A percentile compares a stretch with the other conserved stretches of the same genome.
Evolutionary conservation across 2,888 invertebrate species (phyloP).

Genomic region (Eulithis prunata): DNA sequence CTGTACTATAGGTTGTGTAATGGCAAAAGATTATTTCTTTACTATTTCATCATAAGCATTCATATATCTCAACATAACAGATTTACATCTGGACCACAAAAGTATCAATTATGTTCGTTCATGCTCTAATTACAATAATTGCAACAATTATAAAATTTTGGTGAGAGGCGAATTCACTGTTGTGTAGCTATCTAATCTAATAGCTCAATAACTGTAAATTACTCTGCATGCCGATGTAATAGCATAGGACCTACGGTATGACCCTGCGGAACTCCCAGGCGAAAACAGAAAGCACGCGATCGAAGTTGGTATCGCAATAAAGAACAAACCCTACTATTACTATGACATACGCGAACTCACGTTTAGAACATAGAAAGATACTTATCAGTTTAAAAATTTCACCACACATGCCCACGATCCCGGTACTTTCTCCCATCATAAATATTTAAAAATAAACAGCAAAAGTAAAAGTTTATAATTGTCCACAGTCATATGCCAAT

Average conservation of each 20-base stretch:
- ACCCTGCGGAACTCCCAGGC: constrained; percentile 37
- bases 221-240: constrained; percentile 34
- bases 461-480: constrained; percentile 73
- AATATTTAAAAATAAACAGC: constrained; percentile 54
- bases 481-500: constrained; percentile 54
- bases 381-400: constrained; percentile 51
- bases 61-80: constrained; percentile 46
- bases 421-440: constrained; percentile 60
- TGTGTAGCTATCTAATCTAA: constrained; percentile 39
- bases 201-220: constrained; percentile 39
- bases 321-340: constrained; percentile 38
- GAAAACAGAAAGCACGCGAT: constrained; percentile 37
- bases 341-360: constrained; percentile 50
- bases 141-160: constrained; percentile 58
- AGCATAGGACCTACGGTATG: constrained; percentile 35
- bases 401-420: constrained; percentile 53
- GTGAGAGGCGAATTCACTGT: constrained; percentile 49
- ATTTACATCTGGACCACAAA: constrained; percentile 51
- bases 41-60: constrained; percentile 29
- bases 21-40: constrained; percentile 23
- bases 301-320: constrained; percentile 43
- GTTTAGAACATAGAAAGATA: constrained; percentile 47
- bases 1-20: neutral
- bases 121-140: constrained; percentile 66
- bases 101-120: constrained; percentile 59